phyloP scores from a whole-genome alignment of 2,888 invertebrate species.

The Drosophila peninsularis region DNA sequence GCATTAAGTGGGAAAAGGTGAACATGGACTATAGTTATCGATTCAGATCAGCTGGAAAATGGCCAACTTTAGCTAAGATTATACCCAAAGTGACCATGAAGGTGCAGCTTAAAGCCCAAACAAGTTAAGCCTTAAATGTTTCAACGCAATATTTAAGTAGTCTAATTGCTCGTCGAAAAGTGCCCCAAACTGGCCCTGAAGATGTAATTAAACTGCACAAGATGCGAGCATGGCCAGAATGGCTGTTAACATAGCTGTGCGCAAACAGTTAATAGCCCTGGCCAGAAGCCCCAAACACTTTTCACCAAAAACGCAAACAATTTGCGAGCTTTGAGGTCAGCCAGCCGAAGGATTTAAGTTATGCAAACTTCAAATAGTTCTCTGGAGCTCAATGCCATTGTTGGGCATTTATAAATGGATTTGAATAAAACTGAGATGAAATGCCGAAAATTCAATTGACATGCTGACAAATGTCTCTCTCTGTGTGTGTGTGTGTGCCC shows the following conservation, averaged over 20 bases:
- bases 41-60: too few species aligned
- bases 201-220: background rate
- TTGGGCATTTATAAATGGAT: constrained; percentile 28
- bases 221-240: background rate
- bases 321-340: constrained; percentile 6
- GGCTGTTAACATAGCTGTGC: background rate
- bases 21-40: too few species aligned
- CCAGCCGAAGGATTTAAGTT: constrained; percentile 4
- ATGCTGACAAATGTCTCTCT: constrained; percentile 4
- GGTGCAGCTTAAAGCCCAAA: too few species aligned
- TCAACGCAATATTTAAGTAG: too few species aligned
- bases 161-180: too few species aligned
- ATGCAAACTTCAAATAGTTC: constrained; percentile 12
- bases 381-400: constrained; percentile 14
- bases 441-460: constrained; percentile 36
- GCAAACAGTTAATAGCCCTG: background rate
- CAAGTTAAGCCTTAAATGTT: too few species aligned
- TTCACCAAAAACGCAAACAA: constrained; percentile 4
- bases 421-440: constrained; percentile 22
- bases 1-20: too few species aligned
- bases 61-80: too few species aligned
- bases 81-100: too few species aligned
- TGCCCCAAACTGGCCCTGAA: background rate
- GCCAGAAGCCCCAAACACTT: background rate
- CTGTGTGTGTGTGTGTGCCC: background rate